Evolutionary conservation across 2,797 vertebrate species (phyloP).

Genomic region (Sternotherus odoratus): DNA sequence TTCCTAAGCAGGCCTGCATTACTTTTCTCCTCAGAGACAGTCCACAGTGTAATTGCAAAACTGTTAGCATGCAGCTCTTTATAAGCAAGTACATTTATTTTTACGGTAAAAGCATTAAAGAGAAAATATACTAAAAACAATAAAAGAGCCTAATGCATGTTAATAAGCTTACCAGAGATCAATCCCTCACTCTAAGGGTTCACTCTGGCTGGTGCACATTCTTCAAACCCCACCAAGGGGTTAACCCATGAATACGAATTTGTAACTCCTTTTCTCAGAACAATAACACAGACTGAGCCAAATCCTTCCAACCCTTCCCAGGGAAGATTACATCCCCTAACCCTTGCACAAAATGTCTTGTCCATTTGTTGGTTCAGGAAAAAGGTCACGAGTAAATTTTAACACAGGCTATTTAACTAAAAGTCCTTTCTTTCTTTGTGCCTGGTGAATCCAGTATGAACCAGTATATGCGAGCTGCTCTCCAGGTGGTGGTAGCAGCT

Average conservation of each 20-base stretch:
- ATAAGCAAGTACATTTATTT: neutral
- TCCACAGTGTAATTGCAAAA: neutral
- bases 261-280: neutral
- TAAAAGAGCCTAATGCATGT: neutral
- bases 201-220: neutral
- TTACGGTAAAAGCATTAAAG: neutral
- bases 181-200: neutral
- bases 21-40: neutral
- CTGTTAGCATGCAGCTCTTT: neutral
- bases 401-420: neutral
- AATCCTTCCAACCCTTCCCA: neutral
- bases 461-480: neutral
- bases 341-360: neutral
- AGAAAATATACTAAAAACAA: neutral
- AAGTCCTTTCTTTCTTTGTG: too few species aligned
- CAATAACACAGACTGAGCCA: neutral
- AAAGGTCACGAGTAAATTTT: neutral
- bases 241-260: neutral
- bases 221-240: neutral
- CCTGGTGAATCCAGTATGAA: neutral
- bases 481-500: neutral
- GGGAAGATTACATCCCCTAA: neutral
- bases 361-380: neutral
- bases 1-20: neutral
- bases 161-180: neutral